Evolutionary conservation across 2,888 invertebrate genomes (phyloP), one percentile per base, ranked within the genome.

Genomic region (Morpho achilles): DNA sequence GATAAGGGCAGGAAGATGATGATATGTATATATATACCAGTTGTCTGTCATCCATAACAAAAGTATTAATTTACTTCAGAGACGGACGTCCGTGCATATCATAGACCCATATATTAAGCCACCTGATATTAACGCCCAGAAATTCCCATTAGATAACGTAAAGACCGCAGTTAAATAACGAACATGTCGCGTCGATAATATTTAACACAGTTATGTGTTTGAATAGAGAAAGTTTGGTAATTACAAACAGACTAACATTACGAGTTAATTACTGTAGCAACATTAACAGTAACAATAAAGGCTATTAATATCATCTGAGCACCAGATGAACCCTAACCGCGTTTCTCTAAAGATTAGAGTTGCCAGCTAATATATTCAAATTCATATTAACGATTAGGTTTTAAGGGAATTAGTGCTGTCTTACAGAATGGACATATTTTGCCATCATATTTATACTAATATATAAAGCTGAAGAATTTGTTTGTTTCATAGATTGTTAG

Each of bases 211-310:
- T 16, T 16, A 32, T 9, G 9, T 2, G 10, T 51, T 43, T 42
- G 4, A 45, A 45, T 52, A 8, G 8, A 39, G 32, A 7, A 45
- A 52, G 44, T 52, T 52, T 9, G 7, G 23, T 22, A 43, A 9
- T 52, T 8, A 52, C 32, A 9, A 48, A 48, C 48, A 45, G n/a
- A 23, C 10, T 52, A 52, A 32, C 44, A 52, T 9, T 44, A 22
- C 10, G 44, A n/a, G 44, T 32, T 52, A 52, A 52, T 45, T 52
- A 10, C 52, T 44, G 32, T 10, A 16, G 6, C 32, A 48, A 48
- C 39, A 52, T 52, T 45, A 52, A 52, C 52, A 32, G 23, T 45
- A 45, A 10, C 52, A 52, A 52, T 52, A 45, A 52, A 52, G 10
- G 39, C 52, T 52, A 44, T 52, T 52, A 44, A 45, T 52, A 44